Evolutionary conservation across 2,888 invertebrate species (phyloP).

Genomic region (Strigamia crassipes): DNA sequence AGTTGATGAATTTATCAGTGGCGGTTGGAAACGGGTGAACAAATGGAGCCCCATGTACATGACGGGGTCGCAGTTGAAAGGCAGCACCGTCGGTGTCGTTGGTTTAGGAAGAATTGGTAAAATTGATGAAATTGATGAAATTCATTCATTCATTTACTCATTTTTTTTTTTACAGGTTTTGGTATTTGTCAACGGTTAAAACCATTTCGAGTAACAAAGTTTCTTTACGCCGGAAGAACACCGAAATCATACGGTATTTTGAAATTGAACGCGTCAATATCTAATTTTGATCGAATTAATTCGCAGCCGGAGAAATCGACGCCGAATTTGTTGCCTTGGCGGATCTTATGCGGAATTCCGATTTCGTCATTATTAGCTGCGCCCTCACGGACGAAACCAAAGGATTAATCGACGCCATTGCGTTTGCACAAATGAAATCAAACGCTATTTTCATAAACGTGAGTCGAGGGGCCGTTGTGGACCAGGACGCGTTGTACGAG

Average conservation of each 20-base stretch:
- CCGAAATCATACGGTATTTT: neutral
- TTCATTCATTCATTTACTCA: too few relatives aligned
- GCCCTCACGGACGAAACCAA: neutral
- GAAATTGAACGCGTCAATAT: too few relatives aligned
- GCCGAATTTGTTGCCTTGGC: neutral
- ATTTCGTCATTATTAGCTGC: neutral
- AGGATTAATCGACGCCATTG: neutral
- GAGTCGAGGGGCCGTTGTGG: slow-evolving; percentile 61
- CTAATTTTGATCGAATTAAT: too few relatives aligned
- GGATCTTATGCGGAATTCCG: neutral
- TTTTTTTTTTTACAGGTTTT: neutral
- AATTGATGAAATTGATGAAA: neutral
- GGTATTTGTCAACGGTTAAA: neutral
- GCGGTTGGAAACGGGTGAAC: neutral
- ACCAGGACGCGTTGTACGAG: slow-evolving; percentile 77
- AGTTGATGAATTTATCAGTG: neutral
- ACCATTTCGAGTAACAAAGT: neutral
- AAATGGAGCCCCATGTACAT: slow-evolving; percentile 7
- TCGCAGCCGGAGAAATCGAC: neutral
- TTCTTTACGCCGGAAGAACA: neutral
- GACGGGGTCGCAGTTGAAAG: neutral
- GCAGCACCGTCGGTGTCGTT: neutral
- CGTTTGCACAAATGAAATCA: slow-evolving; percentile 10
- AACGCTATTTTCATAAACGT: slow-evolving; percentile 29
- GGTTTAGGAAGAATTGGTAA: slow-evolving; percentile 14